phyloP scores from a whole-genome alignment of 2,113 vertebrate species.

The Dasypus novemcinctus region DNA sequence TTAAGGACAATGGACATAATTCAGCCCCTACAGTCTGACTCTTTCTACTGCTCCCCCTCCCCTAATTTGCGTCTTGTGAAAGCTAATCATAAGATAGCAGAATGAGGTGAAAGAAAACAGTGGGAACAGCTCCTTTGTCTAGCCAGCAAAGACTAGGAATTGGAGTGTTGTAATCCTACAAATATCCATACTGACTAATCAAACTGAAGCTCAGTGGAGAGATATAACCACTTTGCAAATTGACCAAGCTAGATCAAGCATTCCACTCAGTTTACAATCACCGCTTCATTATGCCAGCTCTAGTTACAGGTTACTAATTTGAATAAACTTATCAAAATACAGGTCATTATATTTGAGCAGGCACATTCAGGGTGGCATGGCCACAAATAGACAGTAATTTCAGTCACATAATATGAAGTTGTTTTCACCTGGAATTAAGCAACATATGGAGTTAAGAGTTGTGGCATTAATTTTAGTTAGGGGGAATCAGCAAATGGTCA shows the following conservation, averaged over 20 bases:
- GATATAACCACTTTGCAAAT: background rate
- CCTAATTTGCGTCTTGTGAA: fast-evolving
- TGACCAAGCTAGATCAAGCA: background rate
- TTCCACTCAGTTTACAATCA: background rate
- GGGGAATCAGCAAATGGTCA: background rate
- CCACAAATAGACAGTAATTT: background rate
- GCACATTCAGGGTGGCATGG: background rate
- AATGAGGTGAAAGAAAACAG: background rate
- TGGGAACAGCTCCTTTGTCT: background rate
- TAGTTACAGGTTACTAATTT: background rate
- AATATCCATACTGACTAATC: background rate
- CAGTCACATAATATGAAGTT: background rate
- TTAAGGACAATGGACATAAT: background rate
- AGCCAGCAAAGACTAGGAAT: background rate
- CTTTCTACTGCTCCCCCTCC: no score
- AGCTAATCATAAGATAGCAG: background rate
- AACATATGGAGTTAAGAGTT: background rate
- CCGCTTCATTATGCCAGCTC: background rate
- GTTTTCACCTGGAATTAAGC: background rate
- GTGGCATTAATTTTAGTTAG: background rate
- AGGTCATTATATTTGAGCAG: background rate
- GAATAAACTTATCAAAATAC: background rate
- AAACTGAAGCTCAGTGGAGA: background rate
- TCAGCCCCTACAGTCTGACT: background rate
- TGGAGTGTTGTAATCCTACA: background rate